A percentile compares a stretch with the other conserved stretches of the same genome.
phyloP scores from a whole-genome alignment of 2,888 invertebrate genomes.

The Dicycla oo region DNA sequence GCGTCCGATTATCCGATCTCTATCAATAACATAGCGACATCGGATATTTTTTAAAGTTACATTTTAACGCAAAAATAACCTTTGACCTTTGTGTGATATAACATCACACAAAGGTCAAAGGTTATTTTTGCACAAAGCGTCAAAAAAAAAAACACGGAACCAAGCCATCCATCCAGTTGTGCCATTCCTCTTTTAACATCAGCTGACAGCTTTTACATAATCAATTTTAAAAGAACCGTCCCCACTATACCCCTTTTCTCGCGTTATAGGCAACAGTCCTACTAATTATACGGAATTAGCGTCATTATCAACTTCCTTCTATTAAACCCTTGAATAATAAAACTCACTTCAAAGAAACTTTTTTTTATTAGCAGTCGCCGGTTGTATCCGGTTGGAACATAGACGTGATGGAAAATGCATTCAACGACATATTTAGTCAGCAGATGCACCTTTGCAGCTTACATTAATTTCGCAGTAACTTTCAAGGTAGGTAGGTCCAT shows the following conservation, averaged over 20 bases:
- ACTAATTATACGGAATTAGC: not conserved
- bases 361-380: not conserved
- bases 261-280: not conserved
- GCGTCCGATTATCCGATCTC: no score
- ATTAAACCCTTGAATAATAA: not conserved
- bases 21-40: no score
- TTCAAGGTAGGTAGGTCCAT: no score
- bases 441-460: not conserved
- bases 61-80: no score
- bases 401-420: not conserved
- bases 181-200: not conserved
- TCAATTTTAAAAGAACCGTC: not conserved
- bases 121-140: no score
- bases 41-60: no score
- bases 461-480: not conserved
- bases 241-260: not conserved
- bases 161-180: not conserved
- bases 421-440: slow-evolving; percentile 11
- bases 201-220: not conserved
- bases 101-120: no score
- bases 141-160: no score
- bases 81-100: no score
- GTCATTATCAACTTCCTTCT: slow-evolving; percentile 1
- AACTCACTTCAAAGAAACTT: not conserved
- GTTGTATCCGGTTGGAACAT: not conserved